A percentile compares a stretch with the other conserved stretches of the same genome.
phyloP scores from a whole-genome alignment of 2,113 vertebrate species.

The Sisor rabdophorus region DNA sequence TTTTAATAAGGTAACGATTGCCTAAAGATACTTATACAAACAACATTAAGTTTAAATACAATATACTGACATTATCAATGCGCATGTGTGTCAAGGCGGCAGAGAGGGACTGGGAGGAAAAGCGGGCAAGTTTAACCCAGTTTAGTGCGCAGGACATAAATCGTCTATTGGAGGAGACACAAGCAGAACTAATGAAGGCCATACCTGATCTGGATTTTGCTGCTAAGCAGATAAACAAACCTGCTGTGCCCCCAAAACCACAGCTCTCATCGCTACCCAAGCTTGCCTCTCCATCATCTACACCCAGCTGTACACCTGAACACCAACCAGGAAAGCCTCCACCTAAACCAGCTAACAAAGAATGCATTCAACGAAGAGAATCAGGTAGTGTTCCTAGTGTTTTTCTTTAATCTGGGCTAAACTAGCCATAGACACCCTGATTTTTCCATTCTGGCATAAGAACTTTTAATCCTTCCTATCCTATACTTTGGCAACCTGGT shows the following conservation, averaged over 20 bases:
- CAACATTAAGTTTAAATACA: background rate
- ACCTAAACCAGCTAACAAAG: conserved; percentile 79
- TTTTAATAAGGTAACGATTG: background rate
- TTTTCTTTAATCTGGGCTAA: background rate
- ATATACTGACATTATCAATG: background rate
- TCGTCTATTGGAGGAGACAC: conserved; percentile 90
- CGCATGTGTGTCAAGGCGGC: conserved; percentile 73
- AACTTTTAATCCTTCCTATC: background rate
- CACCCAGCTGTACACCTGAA: conserved; percentile 69
- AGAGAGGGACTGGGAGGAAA: conserved; percentile 96
- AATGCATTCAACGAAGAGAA: conserved; percentile 79
- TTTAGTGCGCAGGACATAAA: conserved; percentile 97
- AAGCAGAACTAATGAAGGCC: conserved; percentile 95
- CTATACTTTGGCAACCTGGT: background rate
- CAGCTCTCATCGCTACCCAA: conserved; percentile 66
- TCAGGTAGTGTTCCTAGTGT: conserved; percentile 70
- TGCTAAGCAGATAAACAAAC: conserved; percentile 80
- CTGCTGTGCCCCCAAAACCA: conserved; percentile 65
- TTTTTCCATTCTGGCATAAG: background rate
- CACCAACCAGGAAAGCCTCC: conserved; percentile 81
- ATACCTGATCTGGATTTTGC: conserved; percentile 95
- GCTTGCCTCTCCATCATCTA: conserved; percentile 61
- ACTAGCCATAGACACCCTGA: background rate
- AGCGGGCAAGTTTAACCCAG: conserved; percentile 89
- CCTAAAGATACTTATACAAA: background rate